Conservation (phyloP, 2,113 vertebrate species). For the Stigmatopora nigra region DNA sequence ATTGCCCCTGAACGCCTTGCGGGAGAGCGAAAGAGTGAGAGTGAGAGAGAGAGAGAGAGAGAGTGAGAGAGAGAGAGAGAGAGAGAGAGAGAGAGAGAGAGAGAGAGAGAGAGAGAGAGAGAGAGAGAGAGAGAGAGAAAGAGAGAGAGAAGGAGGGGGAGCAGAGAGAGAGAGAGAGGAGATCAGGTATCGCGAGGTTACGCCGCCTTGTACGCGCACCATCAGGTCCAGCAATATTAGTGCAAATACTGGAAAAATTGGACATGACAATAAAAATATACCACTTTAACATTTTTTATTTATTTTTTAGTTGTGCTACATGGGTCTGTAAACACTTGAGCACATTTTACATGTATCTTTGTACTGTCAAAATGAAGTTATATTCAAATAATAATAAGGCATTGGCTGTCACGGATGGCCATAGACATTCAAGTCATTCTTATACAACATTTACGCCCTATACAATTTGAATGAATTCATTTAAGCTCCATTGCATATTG, state of each 20-base stretch:
- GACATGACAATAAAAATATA: neutral
- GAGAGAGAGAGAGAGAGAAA: conserved; percentile 9
- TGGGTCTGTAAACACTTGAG: no score
- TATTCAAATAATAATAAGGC: no score
- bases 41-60: conserved; percentile 8
- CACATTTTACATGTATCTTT: no score
- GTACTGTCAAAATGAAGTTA: no score
- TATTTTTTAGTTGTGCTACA: no score
- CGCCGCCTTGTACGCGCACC: conserved; percentile 4
- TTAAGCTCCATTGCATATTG: no score
- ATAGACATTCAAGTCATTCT: no score
- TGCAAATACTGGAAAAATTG: neutral
- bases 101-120: conserved; percentile 5
- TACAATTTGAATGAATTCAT: no score
- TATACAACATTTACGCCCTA: no score
- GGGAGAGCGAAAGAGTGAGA: neutral
- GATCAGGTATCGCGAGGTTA: conserved; percentile 49
- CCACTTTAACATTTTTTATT: no score
- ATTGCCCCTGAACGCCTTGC: conserved; percentile 41
- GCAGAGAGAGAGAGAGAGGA: conserved; percentile 1
- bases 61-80: conserved; percentile 9
- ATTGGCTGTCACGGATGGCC: no score
- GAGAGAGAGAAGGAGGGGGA: no score
- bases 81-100: neutral
- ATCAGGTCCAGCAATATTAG: conserved; percentile 25